phyloP scores from a whole-genome alignment of 2,888 invertebrate species.

The Apeira syringaria region DNA sequence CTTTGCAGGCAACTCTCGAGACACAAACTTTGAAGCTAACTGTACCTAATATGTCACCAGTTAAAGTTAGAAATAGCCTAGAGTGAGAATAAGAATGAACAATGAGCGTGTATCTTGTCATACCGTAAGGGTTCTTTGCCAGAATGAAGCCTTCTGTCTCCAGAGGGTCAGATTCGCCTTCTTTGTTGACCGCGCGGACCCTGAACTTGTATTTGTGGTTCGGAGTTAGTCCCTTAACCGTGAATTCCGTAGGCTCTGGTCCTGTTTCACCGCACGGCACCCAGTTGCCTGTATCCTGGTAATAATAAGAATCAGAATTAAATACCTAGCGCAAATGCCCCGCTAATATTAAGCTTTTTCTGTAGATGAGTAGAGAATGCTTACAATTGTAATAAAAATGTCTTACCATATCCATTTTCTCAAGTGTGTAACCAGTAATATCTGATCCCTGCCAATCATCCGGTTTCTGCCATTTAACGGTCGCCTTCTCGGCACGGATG shows the following conservation, averaged over 20 bases:
- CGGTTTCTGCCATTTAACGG: slow-evolving; percentile 95
- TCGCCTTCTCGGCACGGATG: slow-evolving; percentile 94
- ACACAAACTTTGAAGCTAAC: no score
- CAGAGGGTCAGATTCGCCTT: slow-evolving; percentile 98
- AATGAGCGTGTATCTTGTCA: no score
- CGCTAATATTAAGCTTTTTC: no score
- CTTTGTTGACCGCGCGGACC: slow-evolving; percentile 98
- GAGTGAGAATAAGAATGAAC: no score
- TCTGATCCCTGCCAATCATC: slow-evolving; percentile 95
- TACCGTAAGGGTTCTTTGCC: slow-evolving; percentile 98
- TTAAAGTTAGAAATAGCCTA: no score
- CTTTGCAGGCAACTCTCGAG: no score
- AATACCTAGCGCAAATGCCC: no score
- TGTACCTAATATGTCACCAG: no score
- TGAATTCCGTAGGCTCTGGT: slow-evolving; percentile 90
- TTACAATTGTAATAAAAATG: not conserved
- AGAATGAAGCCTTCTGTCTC: slow-evolving; percentile 94
- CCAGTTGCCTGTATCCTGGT: slow-evolving; percentile 95
- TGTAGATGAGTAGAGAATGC: no score
- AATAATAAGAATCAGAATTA: no score
- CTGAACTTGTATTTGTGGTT: slow-evolving; percentile 99
- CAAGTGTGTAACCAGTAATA: slow-evolving; percentile 94
- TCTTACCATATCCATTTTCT: slow-evolving; percentile 94
- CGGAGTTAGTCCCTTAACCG: slow-evolving; percentile 94
- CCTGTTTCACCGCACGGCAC: slow-evolving; percentile 97